Evolutionary conservation across 2,797 vertebrate genomes (phyloP), one percentile per base, ranked within the genome.

Genomic region (Chaetodon trifasciatus): DNA sequence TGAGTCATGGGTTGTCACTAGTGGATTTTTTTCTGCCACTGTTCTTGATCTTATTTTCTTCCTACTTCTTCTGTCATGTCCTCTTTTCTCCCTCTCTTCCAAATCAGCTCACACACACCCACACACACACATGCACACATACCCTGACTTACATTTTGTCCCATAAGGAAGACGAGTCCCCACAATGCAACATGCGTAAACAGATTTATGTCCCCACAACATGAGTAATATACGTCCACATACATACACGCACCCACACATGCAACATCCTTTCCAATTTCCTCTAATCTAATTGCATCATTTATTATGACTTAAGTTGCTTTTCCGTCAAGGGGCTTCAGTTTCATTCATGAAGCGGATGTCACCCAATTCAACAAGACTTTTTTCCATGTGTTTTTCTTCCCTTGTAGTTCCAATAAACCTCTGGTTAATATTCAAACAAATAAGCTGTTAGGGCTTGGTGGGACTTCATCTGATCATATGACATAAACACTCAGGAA

Each of bases 221-320:
- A 32, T 4, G 28, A 32, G 28, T 32, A 32, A 32, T 32, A 32
- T 32, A 32, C 28, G 28, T 32, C 28, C 3, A 32, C 28, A 32
- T 32, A 32, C 28, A 32, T 32, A 32, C 28, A 32, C 28, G 2
- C 6, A 50, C 50, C 57, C 50, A 72, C 11, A 70, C 15, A 74
- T 28, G 40, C 44, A 73, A 60, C 63, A 79, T 81, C 62, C 52
- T 50, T 39, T 79, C 50, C 23, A 79, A 74, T 82, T 76, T 76
- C 62, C 77, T 72, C n/a, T 53, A 15, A 15, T 84, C 80, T 57
- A 73, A 76, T 65, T 55, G 24, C 72, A 35, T 63, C 50, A 84
- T 85, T 78, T 82, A 77, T 80, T 72, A 58, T 89, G 53, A 61
- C 83, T 80, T 74, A 32, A 70, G 39, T 57, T 56, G 44, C 6